phyloP scores from a whole-genome alignment of 2,113 vertebrate species.

The Silurus asotus region DNA sequence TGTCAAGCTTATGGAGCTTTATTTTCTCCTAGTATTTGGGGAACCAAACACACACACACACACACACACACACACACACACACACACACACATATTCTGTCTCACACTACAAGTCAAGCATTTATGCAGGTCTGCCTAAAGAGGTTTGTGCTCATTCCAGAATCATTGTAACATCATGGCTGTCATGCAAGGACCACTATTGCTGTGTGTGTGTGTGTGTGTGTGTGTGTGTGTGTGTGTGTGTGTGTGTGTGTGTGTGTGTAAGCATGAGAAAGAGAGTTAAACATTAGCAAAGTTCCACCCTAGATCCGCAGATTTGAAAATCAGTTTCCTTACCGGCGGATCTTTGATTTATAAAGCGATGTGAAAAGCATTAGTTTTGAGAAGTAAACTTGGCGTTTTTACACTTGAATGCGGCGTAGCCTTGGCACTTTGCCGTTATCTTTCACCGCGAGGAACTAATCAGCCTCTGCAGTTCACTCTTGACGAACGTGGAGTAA shows the following conservation, averaged over 20 bases:
- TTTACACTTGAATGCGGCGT: background rate
- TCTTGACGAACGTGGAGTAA: background rate
- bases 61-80: constrained; percentile 26
- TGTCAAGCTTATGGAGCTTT: background rate
- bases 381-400: background rate
- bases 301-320: background rate
- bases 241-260: background rate
- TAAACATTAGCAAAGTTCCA: background rate
- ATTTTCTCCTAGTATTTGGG: background rate
- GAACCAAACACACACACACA: constrained; percentile 1
- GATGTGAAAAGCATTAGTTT: background rate
- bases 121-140: background rate
- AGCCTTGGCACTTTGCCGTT: background rate
- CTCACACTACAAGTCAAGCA: background rate
- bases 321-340: background rate
- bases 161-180: background rate
- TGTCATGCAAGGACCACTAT: constrained; percentile 6
- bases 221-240: background rate
- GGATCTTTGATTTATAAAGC: too few relatives aligned
- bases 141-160: background rate
- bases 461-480: constrained; percentile 25
- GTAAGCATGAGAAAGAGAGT: background rate
- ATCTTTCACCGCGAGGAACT: constrained; percentile 1
- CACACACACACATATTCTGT: background rate
- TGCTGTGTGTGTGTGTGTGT: background rate